Conservation (phyloP, 2,888 invertebrate species). For the Xylophagus ater region DNA sequence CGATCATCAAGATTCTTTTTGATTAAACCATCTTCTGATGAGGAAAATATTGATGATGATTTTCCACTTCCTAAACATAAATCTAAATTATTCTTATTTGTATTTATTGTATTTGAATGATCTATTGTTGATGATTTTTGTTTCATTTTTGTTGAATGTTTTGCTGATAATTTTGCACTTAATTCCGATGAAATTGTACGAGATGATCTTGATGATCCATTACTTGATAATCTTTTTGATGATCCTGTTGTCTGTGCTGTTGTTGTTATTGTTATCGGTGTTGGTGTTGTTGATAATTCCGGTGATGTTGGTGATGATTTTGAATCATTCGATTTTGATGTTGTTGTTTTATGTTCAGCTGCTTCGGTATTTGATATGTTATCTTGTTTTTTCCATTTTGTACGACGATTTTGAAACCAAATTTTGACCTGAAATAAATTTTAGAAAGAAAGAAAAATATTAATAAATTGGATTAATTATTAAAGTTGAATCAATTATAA, state of each 20-base stretch:
- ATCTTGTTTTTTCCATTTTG: constrained; percentile 77
- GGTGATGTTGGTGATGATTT: constrained; percentile 1
- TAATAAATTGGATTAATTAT: neutral
- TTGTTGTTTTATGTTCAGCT: constrained; percentile 56
- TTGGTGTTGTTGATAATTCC: neutral
- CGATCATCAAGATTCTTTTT: no score
- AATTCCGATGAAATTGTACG: constrained; percentile 25
- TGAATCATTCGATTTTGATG: neutral
- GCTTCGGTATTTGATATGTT: constrained; percentile 82
- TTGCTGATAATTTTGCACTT: constrained; percentile 30
- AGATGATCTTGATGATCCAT: constrained; percentile 20
- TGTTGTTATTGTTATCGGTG: neutral
- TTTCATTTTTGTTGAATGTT: constrained; percentile 36
- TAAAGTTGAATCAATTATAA: neutral
- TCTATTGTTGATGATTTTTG: no score
- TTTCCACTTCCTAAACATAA: no score
- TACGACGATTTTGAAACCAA: constrained; percentile 40
- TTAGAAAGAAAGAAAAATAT: constrained; percentile 2
- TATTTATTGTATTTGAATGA: no score
- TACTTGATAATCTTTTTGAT: constrained; percentile 13
- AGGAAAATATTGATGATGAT: no score
- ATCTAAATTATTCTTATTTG: no score
- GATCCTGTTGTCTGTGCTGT: neutral
- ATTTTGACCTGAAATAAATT: constrained; percentile 35
- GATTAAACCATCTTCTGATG: no score